Conservation (phyloP, 2,113 vertebrate species). For the Myrmophylax atrothorax region DNA sequence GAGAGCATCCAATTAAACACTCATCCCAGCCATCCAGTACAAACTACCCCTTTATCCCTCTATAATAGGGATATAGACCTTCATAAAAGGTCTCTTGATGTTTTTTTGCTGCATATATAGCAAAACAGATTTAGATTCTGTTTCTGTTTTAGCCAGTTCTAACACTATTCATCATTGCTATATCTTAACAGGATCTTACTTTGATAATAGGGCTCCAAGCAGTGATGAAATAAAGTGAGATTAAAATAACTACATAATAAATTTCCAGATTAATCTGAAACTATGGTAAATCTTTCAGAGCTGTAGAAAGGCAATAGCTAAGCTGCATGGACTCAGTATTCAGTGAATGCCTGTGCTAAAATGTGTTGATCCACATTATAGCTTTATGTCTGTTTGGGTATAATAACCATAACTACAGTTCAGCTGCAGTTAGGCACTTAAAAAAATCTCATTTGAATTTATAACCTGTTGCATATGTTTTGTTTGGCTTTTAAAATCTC, state of each 20-base stretch:
- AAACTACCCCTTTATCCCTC: not conserved
- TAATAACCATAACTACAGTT: not conserved
- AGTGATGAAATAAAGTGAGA: constrained; percentile 44
- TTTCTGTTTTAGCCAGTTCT: not conserved
- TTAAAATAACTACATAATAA: constrained; percentile 52
- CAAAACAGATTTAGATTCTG: not conserved
- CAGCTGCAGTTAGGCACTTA: not conserved
- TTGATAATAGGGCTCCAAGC: constrained; percentile 26
- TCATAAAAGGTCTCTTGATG: not conserved
- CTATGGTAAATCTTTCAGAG: not conserved
- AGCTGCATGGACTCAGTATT: not conserved
- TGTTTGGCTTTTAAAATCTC: not conserved
- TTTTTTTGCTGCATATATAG: not conserved
- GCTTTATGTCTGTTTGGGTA: constrained; percentile 8
- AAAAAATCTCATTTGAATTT: not conserved
- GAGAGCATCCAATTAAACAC: not conserved
- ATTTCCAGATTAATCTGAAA: constrained; percentile 42
- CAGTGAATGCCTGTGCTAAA: not conserved
- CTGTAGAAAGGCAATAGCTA: constrained; percentile 5
- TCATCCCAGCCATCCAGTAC: not conserved
- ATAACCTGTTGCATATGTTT: not conserved
- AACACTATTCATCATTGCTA: not conserved
- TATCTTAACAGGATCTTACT: constrained; percentile 15
- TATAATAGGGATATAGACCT: too few species aligned
- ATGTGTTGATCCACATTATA: constrained; percentile 11